Conservation (phyloP, 2,888 invertebrate genomes). For the Chloroclysta siterata region DNA sequence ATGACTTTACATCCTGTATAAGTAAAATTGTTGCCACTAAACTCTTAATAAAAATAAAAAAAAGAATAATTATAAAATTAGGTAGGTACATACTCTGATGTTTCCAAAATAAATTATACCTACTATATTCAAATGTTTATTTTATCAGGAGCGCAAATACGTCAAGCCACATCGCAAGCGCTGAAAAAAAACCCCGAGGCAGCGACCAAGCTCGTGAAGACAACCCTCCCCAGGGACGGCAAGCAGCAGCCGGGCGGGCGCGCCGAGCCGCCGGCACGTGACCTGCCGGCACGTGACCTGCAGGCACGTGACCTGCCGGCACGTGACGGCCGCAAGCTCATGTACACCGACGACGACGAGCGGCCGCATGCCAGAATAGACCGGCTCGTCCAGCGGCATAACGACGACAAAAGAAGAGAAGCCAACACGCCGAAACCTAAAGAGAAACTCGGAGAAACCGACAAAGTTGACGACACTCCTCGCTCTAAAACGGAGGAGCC, state of each 20-base stretch:
- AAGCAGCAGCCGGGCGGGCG: not conserved
- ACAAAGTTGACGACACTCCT: conserved; percentile 17
- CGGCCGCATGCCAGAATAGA: conserved; percentile 62
- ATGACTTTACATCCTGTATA: too few relatives aligned
- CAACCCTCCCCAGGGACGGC: conserved; percentile 45
- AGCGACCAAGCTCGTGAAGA: conserved; percentile 62
- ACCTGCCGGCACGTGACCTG: not conserved
- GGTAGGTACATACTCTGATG: too few relatives aligned
- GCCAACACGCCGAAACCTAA: conserved; percentile 20
- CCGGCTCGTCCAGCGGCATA: conserved; percentile 16
- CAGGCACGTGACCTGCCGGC: not conserved
- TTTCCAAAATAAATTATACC: too few relatives aligned
- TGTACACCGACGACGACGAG: conserved; percentile 78
- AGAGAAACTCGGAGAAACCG: conserved; percentile 18
- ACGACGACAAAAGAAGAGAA: conserved; percentile 7
- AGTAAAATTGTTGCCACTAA: too few relatives aligned
- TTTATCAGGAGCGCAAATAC: conserved; percentile 67
- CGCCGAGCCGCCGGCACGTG: conserved; percentile 6
- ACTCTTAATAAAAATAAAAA: too few relatives aligned
- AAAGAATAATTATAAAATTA: too few relatives aligned
- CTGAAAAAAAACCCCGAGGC: conserved; percentile 63
- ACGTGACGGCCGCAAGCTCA: conserved; percentile 67
- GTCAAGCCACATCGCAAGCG: conserved; percentile 70
- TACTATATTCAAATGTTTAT: too few relatives aligned
- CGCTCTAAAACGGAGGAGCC: not conserved